Base-by-base conservation (phyloP, 2,113 vertebrate species). In the Paramormyrops kingsleyae region DNA sequence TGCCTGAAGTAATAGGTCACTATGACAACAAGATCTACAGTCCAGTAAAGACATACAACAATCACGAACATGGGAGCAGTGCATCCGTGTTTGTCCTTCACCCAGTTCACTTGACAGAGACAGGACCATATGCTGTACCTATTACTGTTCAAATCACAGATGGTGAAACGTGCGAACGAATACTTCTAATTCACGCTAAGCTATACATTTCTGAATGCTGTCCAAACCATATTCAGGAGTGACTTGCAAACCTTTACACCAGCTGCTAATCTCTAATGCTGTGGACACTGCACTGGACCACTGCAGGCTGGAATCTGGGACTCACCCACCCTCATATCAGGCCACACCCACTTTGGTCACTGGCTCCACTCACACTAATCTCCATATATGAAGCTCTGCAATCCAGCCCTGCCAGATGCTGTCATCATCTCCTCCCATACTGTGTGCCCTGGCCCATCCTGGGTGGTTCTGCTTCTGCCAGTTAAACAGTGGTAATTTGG, bases 401-500 rank as follows among this genome's bases (percentile, higher is more conserved):
- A 47, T 85, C 44, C n/a, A 49, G 83, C 83, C 83, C n/a, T 87
- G n/a, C 46, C 46, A 52, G 47, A 46, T 50, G 47, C 85, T 50
- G 9, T 52, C 85, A 53, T 47, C 85, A 53, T 42, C 83, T 84
- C 83, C 83, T 47, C 44, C 44, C 44, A 47, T 47, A 24, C 19
- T n/a, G 7, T 53, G 47, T 53, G 50, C 13, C 85, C 50, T 35
- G 50, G 74, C 47, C 17, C 24, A 74, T 27, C 80, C 52, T 5
- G 21, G 74, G 88, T 3, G 24, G 39, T 27, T 53, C 52, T 59
- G 77, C 5, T 56, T 52, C 89, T 89, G 49, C 21, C 94, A 95
- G 92, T 97, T 96, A 99, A 93, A 99, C 98, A 83, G 98, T 99
- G 93, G 99, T 99, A 95, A 99, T 99, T 96, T 99, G 98, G 96